These are phyloP conservation scores for Megalonaias nervosa DNA, from an alignment of 1,140 invertebrate species.

Conservation along the genomic window DNA sequence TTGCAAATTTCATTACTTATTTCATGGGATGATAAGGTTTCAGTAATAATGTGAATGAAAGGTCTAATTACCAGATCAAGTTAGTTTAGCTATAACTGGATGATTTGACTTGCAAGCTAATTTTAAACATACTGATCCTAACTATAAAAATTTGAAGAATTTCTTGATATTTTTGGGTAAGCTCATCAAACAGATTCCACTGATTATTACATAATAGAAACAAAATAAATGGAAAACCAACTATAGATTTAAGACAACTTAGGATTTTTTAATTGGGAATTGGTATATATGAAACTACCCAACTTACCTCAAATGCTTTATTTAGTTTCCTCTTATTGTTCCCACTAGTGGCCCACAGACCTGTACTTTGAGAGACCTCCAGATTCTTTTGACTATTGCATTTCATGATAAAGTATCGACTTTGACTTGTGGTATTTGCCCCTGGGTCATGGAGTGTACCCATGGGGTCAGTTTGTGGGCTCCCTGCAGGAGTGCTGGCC, in stretches of 20 bases:
- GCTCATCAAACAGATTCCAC: background rate
- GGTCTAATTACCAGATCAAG: no score
- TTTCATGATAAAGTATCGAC: slow-evolving; percentile 73
- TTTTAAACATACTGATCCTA: no score
- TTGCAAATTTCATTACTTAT: no score
- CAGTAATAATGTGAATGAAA: no score
- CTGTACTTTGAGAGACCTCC: slow-evolving; percentile 71
- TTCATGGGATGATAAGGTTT: no score
- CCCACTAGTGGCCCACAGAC: slow-evolving; percentile 72
- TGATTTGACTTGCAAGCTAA: no score
- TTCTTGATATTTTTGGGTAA: no score
- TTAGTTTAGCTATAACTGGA: no score
- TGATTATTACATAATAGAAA: background rate
- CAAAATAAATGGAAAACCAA: background rate
- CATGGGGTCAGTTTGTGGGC: slow-evolving; percentile 48
- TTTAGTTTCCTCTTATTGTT: slow-evolving; percentile 72
- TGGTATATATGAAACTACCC: background rate
- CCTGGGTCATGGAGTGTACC: slow-evolving; percentile 25
- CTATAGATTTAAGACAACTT: background rate
- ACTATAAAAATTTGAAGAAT: no score
- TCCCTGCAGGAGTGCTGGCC: slow-evolving; percentile 58
- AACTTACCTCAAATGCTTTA: slow-evolving; percentile 71
- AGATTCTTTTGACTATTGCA: slow-evolving; percentile 72
- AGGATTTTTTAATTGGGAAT: background rate
- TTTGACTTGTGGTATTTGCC: slow-evolving; percentile 6